A percentile compares a stretch with the other conserved stretches of the same genome.
These are phyloP conservation scores for Micromesistius poutassou DNA, from an alignment of 2,797 vertebrate species.

Conservation along the genomic window DNA sequence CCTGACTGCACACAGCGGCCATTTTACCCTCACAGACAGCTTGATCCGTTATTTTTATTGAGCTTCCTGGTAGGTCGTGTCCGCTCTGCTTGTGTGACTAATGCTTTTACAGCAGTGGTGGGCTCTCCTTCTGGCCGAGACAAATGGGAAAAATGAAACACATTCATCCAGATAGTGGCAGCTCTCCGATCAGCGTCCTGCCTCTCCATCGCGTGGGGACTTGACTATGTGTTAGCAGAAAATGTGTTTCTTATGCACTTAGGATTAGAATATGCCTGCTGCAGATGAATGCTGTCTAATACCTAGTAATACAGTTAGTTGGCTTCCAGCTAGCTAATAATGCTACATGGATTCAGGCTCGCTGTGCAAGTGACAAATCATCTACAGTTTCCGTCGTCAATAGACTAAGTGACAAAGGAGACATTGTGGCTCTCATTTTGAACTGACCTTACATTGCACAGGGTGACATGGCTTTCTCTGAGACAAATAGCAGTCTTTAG, in stretches of 20 bases:
- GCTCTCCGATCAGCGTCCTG: background rate
- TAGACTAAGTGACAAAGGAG: background rate
- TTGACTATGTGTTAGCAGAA: background rate
- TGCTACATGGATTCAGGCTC: background rate
- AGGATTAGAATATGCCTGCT: background rate
- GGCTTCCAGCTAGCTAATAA: background rate
- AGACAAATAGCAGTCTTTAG: background rate
- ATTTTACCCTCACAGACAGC: conserved; percentile 34
- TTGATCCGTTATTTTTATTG: conserved; percentile 43
- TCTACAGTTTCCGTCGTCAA: background rate
- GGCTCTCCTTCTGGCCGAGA: conserved; percentile 34
- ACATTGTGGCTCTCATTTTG: background rate
- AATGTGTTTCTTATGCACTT: background rate
- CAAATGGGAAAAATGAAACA: conserved; percentile 16
- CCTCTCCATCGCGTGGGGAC: background rate
- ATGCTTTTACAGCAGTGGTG: conserved; percentile 31
- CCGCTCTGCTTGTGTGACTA: conserved; percentile 54
- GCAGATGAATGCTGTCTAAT: background rate
- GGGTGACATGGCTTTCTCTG: background rate
- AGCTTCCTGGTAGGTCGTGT: conserved; percentile 53
- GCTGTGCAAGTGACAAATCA: background rate
- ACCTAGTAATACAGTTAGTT: background rate
- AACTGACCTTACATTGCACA: background rate
- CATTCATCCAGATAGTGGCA: background rate
- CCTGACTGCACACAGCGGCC: conserved; percentile 41